A percentile compares a stretch with the other conserved stretches of the same genome.
Conservation (phyloP, 2,888 invertebrate genomes). For the Esperia sulphurella region DNA sequence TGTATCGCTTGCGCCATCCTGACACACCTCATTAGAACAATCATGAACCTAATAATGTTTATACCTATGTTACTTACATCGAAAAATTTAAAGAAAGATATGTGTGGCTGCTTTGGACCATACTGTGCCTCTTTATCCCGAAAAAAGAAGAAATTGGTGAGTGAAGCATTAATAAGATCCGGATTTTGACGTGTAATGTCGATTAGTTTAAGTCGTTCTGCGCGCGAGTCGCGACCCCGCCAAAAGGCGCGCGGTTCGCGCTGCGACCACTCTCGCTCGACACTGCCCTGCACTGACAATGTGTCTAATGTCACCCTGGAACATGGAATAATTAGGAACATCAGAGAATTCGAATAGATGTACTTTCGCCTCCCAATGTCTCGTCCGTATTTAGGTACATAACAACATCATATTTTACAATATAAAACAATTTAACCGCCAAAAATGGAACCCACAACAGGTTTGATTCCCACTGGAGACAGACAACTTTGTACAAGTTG, state of each 20-base stretch:
- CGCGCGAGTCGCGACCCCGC: slow-evolving; percentile 95
- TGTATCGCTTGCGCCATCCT: no score
- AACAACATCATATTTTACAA: no score
- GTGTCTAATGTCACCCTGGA: slow-evolving; percentile 92
- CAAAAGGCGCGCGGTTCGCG: slow-evolving; percentile 90
- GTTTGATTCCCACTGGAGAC: no score
- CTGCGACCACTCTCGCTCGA: slow-evolving; percentile 84
- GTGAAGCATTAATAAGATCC: slow-evolving; percentile 91
- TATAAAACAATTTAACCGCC: no score
- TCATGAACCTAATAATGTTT: no score
- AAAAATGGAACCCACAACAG: no score
- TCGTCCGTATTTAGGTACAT: no score
- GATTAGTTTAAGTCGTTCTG: slow-evolving; percentile 89
- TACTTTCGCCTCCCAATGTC: no score
- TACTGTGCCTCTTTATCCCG: slow-evolving; percentile 89
- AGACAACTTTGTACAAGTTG: no score
- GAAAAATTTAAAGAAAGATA: slow-evolving; percentile 96
- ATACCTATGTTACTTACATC: slow-evolving; percentile 81
- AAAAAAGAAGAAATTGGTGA: slow-evolving; percentile 98
- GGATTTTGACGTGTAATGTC: slow-evolving; percentile 85
- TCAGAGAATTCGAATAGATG: no score
- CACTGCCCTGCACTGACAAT: slow-evolving; percentile 92
- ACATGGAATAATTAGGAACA: slow-evolving; percentile 3
- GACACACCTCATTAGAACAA: no score
- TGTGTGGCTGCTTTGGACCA: slow-evolving; percentile 90